Evolutionary conservation across 2,888 invertebrate genomes (phyloP).

Genomic region (Nomada ruficornis): DNA sequence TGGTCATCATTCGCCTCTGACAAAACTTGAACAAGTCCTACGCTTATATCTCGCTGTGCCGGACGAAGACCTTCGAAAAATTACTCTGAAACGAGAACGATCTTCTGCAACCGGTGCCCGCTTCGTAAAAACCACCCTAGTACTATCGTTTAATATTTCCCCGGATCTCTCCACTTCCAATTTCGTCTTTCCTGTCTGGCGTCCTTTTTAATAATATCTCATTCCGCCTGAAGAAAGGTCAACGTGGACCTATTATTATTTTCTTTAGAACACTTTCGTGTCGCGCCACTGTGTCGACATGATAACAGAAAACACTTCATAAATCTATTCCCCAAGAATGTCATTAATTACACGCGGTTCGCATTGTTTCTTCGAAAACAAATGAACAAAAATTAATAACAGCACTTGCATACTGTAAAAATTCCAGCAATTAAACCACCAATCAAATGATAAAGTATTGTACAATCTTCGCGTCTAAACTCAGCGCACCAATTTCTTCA

Average conservation of each 20-base stretch:
- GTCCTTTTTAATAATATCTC: not conserved
- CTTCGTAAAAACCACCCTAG: not conserved
- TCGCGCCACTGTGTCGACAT: not conserved
- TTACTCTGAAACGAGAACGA: conserved; percentile 6
- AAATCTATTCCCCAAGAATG: not conserved
- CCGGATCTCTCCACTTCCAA: not conserved
- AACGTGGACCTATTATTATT: not conserved
- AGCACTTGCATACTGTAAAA: too few relatives aligned
- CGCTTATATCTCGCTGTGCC: not conserved
- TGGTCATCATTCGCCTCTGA: not conserved
- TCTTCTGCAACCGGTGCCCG: not conserved
- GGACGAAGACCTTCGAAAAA: not conserved
- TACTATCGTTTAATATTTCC: conserved; percentile 8
- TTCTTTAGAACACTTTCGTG: not conserved
- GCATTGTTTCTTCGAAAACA: too few relatives aligned
- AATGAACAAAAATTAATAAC: too few relatives aligned
- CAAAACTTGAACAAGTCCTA: not conserved
- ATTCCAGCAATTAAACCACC: too few relatives aligned
- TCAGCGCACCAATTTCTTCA: too few relatives aligned
- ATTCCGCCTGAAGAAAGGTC: not conserved
- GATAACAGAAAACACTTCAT: not conserved
- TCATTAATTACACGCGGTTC: too few relatives aligned
- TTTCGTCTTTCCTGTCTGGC: not conserved
- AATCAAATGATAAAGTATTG: too few relatives aligned
- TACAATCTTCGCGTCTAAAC: too few relatives aligned